Percentiles rank a stretch among this genome's conserved stretches.
Conservation (phyloP, 2,113 vertebrate genomes). For the Pholis gunnellus region DNA sequence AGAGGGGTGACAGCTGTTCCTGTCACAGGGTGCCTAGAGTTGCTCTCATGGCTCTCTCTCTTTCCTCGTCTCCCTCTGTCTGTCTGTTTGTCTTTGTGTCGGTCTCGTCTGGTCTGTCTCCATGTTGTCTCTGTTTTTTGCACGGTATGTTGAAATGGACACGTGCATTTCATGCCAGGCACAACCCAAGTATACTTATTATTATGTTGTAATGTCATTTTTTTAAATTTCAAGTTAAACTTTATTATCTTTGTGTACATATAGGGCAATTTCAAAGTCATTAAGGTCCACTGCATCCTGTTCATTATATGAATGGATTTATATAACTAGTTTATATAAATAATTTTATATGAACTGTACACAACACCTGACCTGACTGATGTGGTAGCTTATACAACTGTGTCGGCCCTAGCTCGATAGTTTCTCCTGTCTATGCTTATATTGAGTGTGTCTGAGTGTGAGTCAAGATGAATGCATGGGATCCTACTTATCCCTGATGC, state of each 20-base stretch:
- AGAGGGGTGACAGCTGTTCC: conserved; percentile 60
- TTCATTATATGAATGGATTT: conserved; percentile 42
- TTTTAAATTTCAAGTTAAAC: background rate
- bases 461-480: conserved; percentile 56
- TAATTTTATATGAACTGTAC: conserved; percentile 32
- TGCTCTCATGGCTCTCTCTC: conserved; percentile 43
- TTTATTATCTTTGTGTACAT: conserved; percentile 6
- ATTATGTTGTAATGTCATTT: conserved; percentile 11
- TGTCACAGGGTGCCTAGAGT: conserved; percentile 58
- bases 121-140: conserved; percentile 51
- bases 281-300: conserved; percentile 22
- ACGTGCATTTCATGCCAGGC: conserved; percentile 58
- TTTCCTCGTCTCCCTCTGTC: conserved; percentile 21
- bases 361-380: conserved; percentile 32
- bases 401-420: conserved; percentile 3
- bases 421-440: conserved; percentile 10
- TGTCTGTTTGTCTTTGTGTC: conserved; percentile 46
- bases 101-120: conserved; percentile 36
- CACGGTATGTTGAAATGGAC: conserved; percentile 44
- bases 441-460: conserved; percentile 12
- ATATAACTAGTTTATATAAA: conserved; percentile 60
- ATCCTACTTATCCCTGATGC: conserved; percentile 37
- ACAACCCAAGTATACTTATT: conserved; percentile 7
- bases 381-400: conserved; percentile 22
- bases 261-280: background rate